Base-by-base conservation (phyloP, 2,888 invertebrate genomes). In the Macrophya annulata region DNA sequence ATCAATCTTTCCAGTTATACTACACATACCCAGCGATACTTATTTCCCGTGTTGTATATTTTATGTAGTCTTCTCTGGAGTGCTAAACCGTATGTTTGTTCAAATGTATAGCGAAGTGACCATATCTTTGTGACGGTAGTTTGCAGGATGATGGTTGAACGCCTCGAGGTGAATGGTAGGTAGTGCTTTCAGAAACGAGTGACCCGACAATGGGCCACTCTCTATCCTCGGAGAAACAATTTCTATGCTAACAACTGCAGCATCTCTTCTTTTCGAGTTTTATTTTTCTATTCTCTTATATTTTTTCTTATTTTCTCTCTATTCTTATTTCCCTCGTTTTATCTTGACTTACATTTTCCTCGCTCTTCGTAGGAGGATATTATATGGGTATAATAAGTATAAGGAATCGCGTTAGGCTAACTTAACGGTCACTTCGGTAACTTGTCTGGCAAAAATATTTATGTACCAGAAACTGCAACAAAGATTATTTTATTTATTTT, bases 201-300 rank as follows among this genome's bases (percentile, higher is more conserved):
- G 91, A 92, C 91, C 92, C 90, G 89, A 92, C 92, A 91, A 92
- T 92, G 90, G 91, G 90, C 91, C 90, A 91, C 92, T 93, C 89
- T 89, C 90, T 90, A 48, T 90, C 90, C 90, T 88, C 89, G 90
- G 87, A 88, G 87, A 88, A 89, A 90, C 92, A 91, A 92, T 93
- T 93, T 89, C 92, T 92, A 92, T 93, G 92, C 92, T 92, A 93
- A 92, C 92, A 90, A 90, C 79, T 59, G 59, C 79, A 31, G 21
- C 12, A 43, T 43, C 40, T 62, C 37, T 21, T 40, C 40, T 43
- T 62, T 17, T 12, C 17, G 17, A 55, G 17, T 15, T 12, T 17
- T n/a, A 25, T 77, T 37, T 37, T 25, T 37, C 45, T n/a, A 15
- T 40, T 15, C 6, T 40, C 55, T 43, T 31, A 31, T 31, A 31